Evolutionary conservation across 2,888 invertebrate genomes (phyloP).

Genomic region (Xestia c-nigrum): DNA sequence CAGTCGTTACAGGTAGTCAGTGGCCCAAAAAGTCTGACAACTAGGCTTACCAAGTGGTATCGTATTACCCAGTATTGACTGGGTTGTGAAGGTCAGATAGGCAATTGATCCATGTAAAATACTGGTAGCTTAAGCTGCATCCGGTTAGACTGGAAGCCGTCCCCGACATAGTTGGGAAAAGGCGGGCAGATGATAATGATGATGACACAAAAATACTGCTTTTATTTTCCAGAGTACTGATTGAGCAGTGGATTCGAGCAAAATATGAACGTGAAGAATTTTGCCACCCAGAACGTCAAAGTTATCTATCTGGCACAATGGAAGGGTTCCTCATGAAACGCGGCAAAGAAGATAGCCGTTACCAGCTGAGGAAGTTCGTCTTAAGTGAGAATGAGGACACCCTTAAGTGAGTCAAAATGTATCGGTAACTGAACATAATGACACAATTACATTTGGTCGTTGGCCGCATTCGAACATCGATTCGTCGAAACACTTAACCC

Average conservation of each 20-base stretch:
- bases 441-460: conserved; percentile 65
- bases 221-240: conserved; percentile 92
- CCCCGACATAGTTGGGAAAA: no score
- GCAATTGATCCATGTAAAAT: no score
- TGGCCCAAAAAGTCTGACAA: no score
- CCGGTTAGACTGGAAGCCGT: no score
- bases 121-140: no score
- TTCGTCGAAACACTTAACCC: conserved; percentile 66
- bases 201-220: not conserved
- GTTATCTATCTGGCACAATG: conserved; percentile 95
- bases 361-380: conserved; percentile 95
- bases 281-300: conserved; percentile 94
- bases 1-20: no score
- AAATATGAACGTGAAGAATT: conserved; percentile 98
- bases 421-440: conserved; percentile 63
- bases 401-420: conserved; percentile 90
- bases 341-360: conserved; percentile 96
- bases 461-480: conserved; percentile 66
- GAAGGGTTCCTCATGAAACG: conserved; percentile 97
- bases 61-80: no score
- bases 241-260: conserved; percentile 97
- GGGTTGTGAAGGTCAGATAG: no score
- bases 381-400: conserved; percentile 95
- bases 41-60: no score
- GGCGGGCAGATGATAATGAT: no score